These are phyloP conservation scores for Therioaphis trifolii DNA, from an alignment of 2,888 invertebrate genomes.

Conservation along the genomic window DNA sequence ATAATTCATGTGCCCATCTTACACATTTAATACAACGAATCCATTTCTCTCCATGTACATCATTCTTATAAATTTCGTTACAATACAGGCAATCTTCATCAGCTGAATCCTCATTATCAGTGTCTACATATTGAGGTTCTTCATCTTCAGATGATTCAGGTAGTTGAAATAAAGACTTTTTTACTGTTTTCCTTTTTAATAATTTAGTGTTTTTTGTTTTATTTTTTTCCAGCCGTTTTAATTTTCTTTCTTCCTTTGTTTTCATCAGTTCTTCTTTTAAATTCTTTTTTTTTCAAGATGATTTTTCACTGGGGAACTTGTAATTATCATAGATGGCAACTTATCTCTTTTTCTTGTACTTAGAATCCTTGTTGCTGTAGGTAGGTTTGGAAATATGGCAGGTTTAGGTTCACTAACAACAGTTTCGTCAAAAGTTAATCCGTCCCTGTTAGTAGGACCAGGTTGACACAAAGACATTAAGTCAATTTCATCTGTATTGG, in stretches of 20 bases:
- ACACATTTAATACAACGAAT: slow-evolving; percentile 19
- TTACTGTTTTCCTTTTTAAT: slow-evolving; percentile 24
- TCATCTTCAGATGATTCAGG: slow-evolving; percentile 18
- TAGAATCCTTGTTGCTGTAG: slow-evolving; percentile 6
- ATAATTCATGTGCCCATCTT: too few relatives aligned
- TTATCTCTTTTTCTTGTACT: slow-evolving; percentile 15
- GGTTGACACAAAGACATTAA: slow-evolving; percentile 9
- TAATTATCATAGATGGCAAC: slow-evolving; percentile 9
- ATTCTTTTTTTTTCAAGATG: slow-evolving; percentile 15
- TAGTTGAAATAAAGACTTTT: slow-evolving; percentile 25
- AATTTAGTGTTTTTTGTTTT: slow-evolving; percentile 13
- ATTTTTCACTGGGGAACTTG: slow-evolving; percentile 26
- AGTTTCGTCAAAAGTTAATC: slow-evolving; percentile 6
- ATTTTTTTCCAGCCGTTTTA: neutral
- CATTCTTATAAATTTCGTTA: slow-evolving; percentile 12
- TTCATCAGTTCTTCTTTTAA: slow-evolving; percentile 15
- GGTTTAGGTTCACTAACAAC: slow-evolving; percentile 7
- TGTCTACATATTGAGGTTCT: slow-evolving; percentile 7
- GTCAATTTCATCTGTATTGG: neutral
- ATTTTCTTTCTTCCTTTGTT: neutral
- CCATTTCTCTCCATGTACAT: slow-evolving; percentile 19
- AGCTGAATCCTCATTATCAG: too few relatives aligned
- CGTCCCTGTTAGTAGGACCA: slow-evolving; percentile 2
- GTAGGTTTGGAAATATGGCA: neutral
- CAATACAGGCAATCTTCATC: slow-evolving; percentile 7